Conservation (phyloP, 2,113 vertebrate species). For the Beaufortia kweichowensis region DNA sequence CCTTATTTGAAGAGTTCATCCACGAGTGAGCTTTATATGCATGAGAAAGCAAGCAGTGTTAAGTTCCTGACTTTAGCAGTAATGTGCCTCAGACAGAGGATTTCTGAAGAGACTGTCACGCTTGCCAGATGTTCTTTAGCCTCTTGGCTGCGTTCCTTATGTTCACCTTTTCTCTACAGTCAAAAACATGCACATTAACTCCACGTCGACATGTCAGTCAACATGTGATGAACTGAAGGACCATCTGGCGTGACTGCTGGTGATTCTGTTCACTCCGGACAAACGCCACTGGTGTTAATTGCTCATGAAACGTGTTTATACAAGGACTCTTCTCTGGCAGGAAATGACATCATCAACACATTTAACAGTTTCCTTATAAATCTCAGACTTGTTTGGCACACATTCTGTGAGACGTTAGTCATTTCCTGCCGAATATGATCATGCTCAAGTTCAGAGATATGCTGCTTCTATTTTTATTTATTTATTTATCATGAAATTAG, state of each 20-base stretch:
- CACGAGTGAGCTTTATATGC: slow-evolving; percentile 21
- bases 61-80: background rate
- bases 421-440: slow-evolving; percentile 15
- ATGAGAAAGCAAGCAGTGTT: slow-evolving; percentile 13
- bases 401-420: background rate
- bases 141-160: slow-evolving; percentile 9
- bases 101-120: slow-evolving; percentile 17
- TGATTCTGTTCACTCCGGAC: slow-evolving; percentile 27
- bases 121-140: slow-evolving; percentile 46
- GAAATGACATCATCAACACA: slow-evolving; percentile 21
- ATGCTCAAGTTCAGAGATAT: too few species aligned
- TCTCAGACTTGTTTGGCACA: slow-evolving; percentile 10
- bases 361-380: slow-evolving; percentile 17
- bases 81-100: background rate
- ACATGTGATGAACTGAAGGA: background rate
- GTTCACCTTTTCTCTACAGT: slow-evolving; percentile 17
- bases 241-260: slow-evolving; percentile 38
- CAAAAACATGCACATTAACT: slow-evolving; percentile 22
- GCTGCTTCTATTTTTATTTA: too few species aligned
- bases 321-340: background rate
- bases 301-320: slow-evolving; percentile 44
- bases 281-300: slow-evolving; percentile 48
- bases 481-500: too few species aligned
- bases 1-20: background rate
- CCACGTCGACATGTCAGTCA: slow-evolving; percentile 1